Conservation (phyloP, 2,888 invertebrate genomes). For the Fissipunctia ypsillon region DNA sequence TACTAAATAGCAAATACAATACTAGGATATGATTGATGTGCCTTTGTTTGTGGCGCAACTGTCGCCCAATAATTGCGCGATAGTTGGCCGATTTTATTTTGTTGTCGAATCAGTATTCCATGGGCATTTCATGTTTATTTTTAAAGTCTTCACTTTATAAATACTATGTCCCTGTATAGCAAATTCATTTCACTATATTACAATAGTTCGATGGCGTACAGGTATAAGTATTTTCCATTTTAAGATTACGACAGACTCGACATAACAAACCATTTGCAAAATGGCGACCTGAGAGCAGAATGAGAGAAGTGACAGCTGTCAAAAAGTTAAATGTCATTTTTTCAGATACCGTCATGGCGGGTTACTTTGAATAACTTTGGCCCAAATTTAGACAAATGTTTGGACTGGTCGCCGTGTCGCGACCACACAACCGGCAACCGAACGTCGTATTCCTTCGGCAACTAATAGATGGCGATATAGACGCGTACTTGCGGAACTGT, state of each 20-base stretch:
- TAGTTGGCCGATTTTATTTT: constrained; percentile 5
- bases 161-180: constrained; percentile 18
- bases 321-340: background rate
- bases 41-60: constrained; percentile 38
- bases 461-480: no score
- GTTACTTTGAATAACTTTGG: no score
- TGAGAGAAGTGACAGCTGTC: constrained; percentile 36
- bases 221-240: background rate
- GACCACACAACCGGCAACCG: no score
- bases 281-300: background rate
- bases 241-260: background rate
- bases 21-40: constrained; percentile 50
- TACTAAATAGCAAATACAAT: constrained; percentile 35
- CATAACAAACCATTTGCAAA: constrained; percentile 4
- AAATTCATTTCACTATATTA: constrained; percentile 10
- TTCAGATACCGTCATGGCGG: background rate
- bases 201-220: constrained; percentile 2
- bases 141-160: background rate
- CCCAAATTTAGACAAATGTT: no score
- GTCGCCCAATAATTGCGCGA: background rate
- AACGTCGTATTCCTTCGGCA: no score
- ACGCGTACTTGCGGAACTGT: no score
- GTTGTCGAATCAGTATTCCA: background rate
- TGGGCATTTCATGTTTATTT: background rate
- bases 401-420: no score